These are phyloP conservation scores for Ptilodon capucinus DNA, from an alignment of 2,888 invertebrate genomes.

Conservation along the genomic window DNA sequence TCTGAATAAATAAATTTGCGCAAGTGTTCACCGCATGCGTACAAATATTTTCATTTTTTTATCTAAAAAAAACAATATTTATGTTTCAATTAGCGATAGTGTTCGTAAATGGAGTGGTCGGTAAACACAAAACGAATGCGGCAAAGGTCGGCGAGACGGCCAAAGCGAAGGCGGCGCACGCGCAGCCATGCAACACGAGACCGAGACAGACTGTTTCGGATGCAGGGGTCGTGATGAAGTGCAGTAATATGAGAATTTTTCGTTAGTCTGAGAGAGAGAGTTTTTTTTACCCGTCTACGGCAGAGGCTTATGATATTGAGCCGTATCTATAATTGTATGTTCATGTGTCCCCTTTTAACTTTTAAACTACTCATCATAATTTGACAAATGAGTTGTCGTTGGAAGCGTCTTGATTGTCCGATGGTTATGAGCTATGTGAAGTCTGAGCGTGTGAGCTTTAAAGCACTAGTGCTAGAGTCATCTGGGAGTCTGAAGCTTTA, in stretches of 20 bases:
- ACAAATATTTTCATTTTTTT: background rate
- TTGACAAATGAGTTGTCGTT: too few species aligned
- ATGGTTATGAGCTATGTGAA: too few species aligned
- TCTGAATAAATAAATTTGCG: background rate
- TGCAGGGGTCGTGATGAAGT: constrained; percentile 25
- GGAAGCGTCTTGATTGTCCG: too few species aligned
- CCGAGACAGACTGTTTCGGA: constrained; percentile 8
- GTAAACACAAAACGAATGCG: constrained; percentile 34
- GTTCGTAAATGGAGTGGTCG: constrained; percentile 24
- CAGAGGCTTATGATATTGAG: too few species aligned
- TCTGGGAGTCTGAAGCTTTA: too few species aligned
- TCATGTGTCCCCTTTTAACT: too few species aligned
- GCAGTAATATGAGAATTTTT: constrained; percentile 26
- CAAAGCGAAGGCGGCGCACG: constrained; percentile 28
- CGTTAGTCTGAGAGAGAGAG: constrained; percentile 23
- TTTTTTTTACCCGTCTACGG: too few species aligned
- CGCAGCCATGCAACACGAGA: constrained; percentile 27
- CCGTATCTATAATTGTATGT: too few species aligned
- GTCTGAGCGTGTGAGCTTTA: too few species aligned
- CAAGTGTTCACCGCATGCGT: background rate
- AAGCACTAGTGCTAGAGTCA: too few species aligned
- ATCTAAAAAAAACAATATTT: background rate
- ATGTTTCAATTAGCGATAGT: constrained; percentile 10
- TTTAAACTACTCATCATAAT: too few species aligned
- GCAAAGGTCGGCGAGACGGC: constrained; percentile 34